These are phyloP conservation scores for Tachysurus vachellii DNA, from an alignment of 2,113 vertebrate genomes.

Conservation along the genomic window DNA sequence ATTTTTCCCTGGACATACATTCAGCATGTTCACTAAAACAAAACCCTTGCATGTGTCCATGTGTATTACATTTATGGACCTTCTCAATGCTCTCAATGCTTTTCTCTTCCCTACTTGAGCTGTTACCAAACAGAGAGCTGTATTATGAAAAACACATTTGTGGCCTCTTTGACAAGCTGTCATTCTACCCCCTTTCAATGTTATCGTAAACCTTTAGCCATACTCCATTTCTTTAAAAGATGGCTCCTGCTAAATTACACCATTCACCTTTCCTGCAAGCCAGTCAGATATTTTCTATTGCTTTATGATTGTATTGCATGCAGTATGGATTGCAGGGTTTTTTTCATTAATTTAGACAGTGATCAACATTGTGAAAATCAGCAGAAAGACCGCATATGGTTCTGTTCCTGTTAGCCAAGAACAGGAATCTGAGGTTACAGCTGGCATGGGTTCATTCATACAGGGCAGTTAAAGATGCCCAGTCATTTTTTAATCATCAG, in stretches of 20 bases:
- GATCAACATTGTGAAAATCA: no score
- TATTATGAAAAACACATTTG: neutral
- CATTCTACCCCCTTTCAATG: neutral
- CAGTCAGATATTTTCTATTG: neutral
- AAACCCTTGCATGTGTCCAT: neutral
- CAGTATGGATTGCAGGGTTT: no score
- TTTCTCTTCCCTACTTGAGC: neutral
- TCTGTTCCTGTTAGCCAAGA: neutral
- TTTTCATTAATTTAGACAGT: no score
- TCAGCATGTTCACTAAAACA: neutral
- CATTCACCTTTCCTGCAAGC: neutral
- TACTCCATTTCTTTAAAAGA: neutral
- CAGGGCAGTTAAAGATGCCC: neutral
- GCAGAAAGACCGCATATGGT: neutral
- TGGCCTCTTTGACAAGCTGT: no score
- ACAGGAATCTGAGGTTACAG: neutral
- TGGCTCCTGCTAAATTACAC: neutral
- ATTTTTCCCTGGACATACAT: neutral
- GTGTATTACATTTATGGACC: neutral
- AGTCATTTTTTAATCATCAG: neutral
- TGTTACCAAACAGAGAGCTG: neutral
- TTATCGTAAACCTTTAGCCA: slow-evolving; percentile 7
- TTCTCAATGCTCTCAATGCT: neutral
- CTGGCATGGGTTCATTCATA: no score
- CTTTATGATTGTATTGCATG: no score